These are phyloP conservation scores for Rhinichthys klamathensis DNA, from an alignment of 2,113 vertebrate genomes.

Conservation along the genomic window DNA sequence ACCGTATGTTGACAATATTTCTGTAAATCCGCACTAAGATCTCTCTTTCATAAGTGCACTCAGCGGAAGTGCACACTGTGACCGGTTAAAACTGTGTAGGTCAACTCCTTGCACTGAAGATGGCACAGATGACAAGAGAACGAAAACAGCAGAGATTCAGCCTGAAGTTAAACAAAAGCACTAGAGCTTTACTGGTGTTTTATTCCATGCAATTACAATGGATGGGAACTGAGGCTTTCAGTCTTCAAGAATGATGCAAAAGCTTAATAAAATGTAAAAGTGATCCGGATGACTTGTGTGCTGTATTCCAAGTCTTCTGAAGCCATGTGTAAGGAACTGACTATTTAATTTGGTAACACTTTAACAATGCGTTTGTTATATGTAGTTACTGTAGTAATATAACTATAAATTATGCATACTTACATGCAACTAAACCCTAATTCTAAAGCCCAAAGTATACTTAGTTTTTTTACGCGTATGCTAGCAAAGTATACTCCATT, in stretches of 20 bases:
- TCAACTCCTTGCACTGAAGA: slow-evolving; percentile 1
- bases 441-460: too few species aligned
- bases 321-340: neutral
- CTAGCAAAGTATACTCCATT: too few species aligned
- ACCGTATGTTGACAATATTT: neutral
- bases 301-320: neutral
- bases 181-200: neutral
- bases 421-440: too few species aligned
- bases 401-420: too few species aligned
- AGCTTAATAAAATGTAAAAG: neutral
- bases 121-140: neutral
- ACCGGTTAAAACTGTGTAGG: neutral
- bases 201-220: neutral
- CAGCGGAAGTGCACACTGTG: neutral
- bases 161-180: slow-evolving; percentile 9
- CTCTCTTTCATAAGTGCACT: slow-evolving; percentile 28
- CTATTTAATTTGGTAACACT: too few species aligned
- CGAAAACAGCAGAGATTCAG: neutral
- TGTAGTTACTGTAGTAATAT: too few species aligned
- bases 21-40: neutral
- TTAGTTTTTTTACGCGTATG: too few species aligned
- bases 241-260: neutral
- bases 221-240: neutral
- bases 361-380: too few species aligned
- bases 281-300: neutral